A percentile compares a stretch with the other conserved stretches of the same genome.
Evolutionary conservation across 2,888 invertebrate genomes (phyloP).

Genomic region (Drosophila parthenogenetica): DNA sequence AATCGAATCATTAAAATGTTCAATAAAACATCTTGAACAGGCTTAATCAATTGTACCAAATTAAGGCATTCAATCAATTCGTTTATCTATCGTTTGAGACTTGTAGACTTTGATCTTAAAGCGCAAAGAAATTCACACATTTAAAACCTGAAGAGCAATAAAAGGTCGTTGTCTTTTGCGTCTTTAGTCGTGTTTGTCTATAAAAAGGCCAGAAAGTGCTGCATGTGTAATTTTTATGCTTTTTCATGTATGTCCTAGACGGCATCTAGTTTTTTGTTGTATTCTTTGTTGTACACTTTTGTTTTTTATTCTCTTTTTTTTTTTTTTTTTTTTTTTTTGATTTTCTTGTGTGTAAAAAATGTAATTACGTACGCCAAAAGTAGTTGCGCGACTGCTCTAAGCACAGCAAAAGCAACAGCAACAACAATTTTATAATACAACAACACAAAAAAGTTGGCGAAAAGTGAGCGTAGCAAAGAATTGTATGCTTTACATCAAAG

Average conservation of each 20-base stretch:
- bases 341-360: slow-evolving; percentile 73
- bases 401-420: slow-evolving; percentile 39
- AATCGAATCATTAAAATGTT: slow-evolving; percentile 14
- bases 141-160: slow-evolving; percentile 20
- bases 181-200: slow-evolving; percentile 29
- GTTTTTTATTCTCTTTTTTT: slow-evolving; percentile 2
- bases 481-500: slow-evolving; percentile 74
- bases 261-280: slow-evolving; percentile 49
- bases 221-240: slow-evolving; percentile 76
- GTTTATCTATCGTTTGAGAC: background rate
- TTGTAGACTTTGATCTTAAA: background rate
- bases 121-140: background rate
- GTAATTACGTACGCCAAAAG: slow-evolving; percentile 80
- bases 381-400: slow-evolving; percentile 63
- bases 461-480: slow-evolving; percentile 53
- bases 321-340: slow-evolving; percentile 35
- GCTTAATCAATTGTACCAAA: slow-evolving; percentile 9
- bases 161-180: slow-evolving; percentile 17
- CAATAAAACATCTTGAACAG: slow-evolving; percentile 3
- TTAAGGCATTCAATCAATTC: background rate
- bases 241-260: slow-evolving; percentile 58
- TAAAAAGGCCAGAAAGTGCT: slow-evolving; percentile 71
- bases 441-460: slow-evolving; percentile 31
- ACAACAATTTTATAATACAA: slow-evolving; percentile 15
- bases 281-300: slow-evolving; percentile 2